phyloP scores from a whole-genome alignment of 92 coral and sea anemone genomes.

The Ricordea florida region DNA sequence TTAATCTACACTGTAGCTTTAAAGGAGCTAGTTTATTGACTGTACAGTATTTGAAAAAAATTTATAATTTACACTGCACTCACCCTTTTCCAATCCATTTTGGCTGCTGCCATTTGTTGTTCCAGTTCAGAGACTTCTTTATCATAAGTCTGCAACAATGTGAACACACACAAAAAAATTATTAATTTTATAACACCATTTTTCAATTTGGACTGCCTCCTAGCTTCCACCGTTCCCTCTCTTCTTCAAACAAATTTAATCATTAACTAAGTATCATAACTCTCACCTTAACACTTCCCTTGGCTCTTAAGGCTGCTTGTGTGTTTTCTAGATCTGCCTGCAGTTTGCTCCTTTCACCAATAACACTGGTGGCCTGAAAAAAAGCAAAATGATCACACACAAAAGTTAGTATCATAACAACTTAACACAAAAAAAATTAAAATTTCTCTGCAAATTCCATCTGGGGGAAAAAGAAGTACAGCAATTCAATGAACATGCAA shows the following conservation, averaged over 20 bases:
- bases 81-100: slow-evolving; percentile 91
- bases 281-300: slow-evolving; percentile 75
- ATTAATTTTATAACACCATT: too few relatives aligned
- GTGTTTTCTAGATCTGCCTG: slow-evolving; percentile 87
- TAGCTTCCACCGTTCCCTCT: too few relatives aligned
- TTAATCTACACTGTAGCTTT: too few relatives aligned
- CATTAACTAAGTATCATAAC: too few relatives aligned
- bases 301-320: slow-evolving; percentile 83
- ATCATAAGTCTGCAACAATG: slow-evolving; percentile 49
- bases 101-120: slow-evolving; percentile 88
- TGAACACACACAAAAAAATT: neutral
- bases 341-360: slow-evolving; percentile 91
- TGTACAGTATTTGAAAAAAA: neutral
- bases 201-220: too few relatives aligned
- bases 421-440: neutral
- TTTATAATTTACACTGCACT: neutral
- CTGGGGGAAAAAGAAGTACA: too few relatives aligned
- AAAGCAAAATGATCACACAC: neutral
- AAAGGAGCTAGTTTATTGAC: neutral
- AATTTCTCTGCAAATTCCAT: too few relatives aligned
- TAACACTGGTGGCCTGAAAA: slow-evolving; percentile 89
- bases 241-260: too few relatives aligned
- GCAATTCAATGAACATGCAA: too few relatives aligned
- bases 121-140: slow-evolving; percentile 85
- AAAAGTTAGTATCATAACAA: neutral